Evolutionary conservation across 2,888 invertebrate genomes (phyloP), one percentile per base, ranked within the genome.

Genomic region (Terebella lapidaria): DNA sequence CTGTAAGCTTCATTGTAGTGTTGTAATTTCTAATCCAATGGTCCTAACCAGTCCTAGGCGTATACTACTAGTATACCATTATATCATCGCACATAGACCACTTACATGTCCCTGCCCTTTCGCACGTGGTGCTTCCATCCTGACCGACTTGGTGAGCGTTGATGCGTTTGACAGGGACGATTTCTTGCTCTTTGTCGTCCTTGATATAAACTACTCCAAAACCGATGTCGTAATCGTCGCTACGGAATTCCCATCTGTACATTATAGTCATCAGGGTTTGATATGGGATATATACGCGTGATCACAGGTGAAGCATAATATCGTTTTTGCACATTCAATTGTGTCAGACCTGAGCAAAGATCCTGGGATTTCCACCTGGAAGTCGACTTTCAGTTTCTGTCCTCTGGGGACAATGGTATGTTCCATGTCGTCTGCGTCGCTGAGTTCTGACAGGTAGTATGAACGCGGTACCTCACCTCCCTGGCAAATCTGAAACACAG

Each of bases 161-260:
- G 1, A 92, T 87, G 69, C 90, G 86, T 67, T 86, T 84, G 24
- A 89, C 83, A 0, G 88, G 87, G 60, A 92, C 84, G 63, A 87
- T 83, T 42, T 59, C 76, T 28, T 66, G 47, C 1, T 35, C 52
- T 27, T 49, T 56, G 4, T 28, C 54, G 24, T 65, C 66, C 10
- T 65, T 84, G 58, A 84, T 84, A 2, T 86, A 83, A 18, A 84
- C 84, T 54, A 94, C 86, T 20, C 89, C 87, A 80, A 94, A 94
- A 74, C 89, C 89, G 58, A 94, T 92, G 75, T 94, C 94, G 79
- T 92, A 90, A 60, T 86, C 88, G 69, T 91, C 90, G 0, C 91
- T 88, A 59, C 88, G 87, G 74, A 92, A 90, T 67, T 92, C 92
- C 93, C 93, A 94, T 71, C 93, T 93, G 60, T 66, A 73, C 28